phyloP scores from a whole-genome alignment of 2,888 invertebrate genomes.

The Cataglyphis livida region DNA sequence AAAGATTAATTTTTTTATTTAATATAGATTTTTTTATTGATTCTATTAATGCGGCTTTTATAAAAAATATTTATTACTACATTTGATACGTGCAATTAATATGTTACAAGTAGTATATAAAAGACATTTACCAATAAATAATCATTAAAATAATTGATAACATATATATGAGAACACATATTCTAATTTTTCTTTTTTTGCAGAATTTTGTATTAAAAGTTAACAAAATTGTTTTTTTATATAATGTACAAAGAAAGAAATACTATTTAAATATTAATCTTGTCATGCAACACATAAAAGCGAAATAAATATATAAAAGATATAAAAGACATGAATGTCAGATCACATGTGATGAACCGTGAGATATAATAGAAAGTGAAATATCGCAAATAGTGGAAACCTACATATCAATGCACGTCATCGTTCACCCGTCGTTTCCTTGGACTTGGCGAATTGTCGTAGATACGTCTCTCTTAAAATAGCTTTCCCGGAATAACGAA shows the following conservation, averaged over 20 bases:
- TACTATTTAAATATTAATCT: background rate
- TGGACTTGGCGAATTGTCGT: slow-evolving; percentile 75
- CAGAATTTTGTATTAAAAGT: background rate
- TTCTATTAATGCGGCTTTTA: background rate
- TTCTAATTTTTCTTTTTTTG: background rate
- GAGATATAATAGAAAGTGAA: background rate
- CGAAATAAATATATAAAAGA: background rate
- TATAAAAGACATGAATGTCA: background rate
- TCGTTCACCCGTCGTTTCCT: slow-evolving; percentile 71
- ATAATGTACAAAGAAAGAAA: background rate
- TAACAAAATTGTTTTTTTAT: background rate
- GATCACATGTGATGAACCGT: background rate
- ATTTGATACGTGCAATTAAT: background rate
- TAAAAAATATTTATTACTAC: background rate
- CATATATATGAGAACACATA: background rate
- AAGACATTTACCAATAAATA: background rate
- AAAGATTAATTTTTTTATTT: background rate
- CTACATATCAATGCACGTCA: slow-evolving; percentile 68
- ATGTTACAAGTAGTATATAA: background rate
- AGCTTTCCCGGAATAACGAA: slow-evolving; percentile 78
- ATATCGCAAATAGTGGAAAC: slow-evolving; percentile 56
- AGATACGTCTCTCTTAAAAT: slow-evolving; percentile 74
- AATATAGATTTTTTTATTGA: background rate
- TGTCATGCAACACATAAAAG: background rate
- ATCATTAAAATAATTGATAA: background rate